These are phyloP conservation scores for Archilochus colubris DNA, from an alignment of 2,113 vertebrate species.

Conservation along the genomic window DNA sequence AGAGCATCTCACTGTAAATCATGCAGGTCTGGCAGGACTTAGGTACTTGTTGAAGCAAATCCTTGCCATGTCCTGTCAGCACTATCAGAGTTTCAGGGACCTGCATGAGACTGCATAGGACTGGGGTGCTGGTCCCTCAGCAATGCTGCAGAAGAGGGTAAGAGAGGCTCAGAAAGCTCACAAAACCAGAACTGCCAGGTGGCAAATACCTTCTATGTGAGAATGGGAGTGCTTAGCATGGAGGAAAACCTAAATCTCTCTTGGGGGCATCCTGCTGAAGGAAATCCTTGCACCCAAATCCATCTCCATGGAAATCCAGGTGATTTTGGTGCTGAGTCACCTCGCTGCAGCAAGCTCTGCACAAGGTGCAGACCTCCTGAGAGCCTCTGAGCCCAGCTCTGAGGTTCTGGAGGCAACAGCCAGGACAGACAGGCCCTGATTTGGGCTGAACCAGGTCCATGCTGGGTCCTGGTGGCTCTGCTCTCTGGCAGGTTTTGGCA, in stretches of 20 bases:
- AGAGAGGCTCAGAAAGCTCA: not conserved
- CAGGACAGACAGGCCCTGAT: not conserved
- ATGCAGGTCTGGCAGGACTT: not conserved
- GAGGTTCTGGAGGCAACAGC: not conserved
- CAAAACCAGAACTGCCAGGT: not conserved
- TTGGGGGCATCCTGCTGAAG: not conserved
- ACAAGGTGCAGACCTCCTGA: not conserved
- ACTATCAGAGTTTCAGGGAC: not conserved
- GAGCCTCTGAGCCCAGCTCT: not conserved
- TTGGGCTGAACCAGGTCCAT: not conserved
- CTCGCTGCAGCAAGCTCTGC: not conserved
- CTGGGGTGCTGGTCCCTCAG: not conserved
- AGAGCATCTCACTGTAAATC: not conserved
- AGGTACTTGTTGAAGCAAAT: not conserved
- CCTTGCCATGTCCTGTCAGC: not conserved
- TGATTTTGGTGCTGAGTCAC: not conserved
- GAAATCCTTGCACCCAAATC: not conserved
- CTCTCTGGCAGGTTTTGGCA: not conserved
- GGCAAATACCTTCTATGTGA: not conserved
- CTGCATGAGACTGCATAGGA: accelerated
- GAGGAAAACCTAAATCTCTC: not conserved
- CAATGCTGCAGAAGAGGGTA: not conserved
- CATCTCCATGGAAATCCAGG: not conserved
- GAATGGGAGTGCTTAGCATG: not conserved
- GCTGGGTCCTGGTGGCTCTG: accelerated